Evolutionary conservation across 2,888 invertebrate genomes (phyloP), one percentile per base, ranked within the genome.

Genomic region (Melanophora roralis): DNA sequence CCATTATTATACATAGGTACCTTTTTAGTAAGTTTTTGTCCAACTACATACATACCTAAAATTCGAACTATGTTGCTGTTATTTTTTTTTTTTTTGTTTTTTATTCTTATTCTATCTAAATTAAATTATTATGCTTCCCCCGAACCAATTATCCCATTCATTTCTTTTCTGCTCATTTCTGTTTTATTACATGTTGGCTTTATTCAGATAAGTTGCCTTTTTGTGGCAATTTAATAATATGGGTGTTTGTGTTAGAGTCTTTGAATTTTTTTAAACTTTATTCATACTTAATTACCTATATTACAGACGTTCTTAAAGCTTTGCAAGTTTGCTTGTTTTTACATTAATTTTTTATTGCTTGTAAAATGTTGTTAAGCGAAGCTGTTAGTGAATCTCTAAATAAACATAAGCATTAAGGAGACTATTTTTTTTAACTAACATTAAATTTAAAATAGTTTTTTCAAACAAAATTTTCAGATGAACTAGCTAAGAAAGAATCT

Each of bases 1-100:
- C 79, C 71, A 79, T 79, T 71, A 79, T 79, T 79, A 79, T 74
- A 79, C 69, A 69, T n/a, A n/a, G n/a, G n/a, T n/a, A n/a, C n/a
- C n/a, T 69, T 74, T 79, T 27, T 69, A 79, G 69, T 71, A 71
- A 64, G 34, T 19, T 57, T 40, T 73, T 53, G 23, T 16, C 6
- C 27, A 27, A 27, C 27, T n/a, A 27, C 27, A 27, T 27, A n/a
- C n/a, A n/a, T n/a, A n/a, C n/a, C n/a, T n/a, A n/a, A n/a, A n/a
- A n/a, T n/a, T n/a, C n/a, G n/a, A n/a, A n/a, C n/a, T n/a, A n/a
- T n/a, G n/a, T 6, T 27, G 27, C 27, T 27, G 27, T 3, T 27
- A 27, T 27, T 14, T 8, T 60, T 14, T 27, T 11, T 7, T 16
- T 38, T 38, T 40, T 43, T 65, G 23, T 16, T 23, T 55, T 67